Base-by-base conservation (phyloP, 2,888 invertebrate genomes). In the Ectropis crepuscularia region DNA sequence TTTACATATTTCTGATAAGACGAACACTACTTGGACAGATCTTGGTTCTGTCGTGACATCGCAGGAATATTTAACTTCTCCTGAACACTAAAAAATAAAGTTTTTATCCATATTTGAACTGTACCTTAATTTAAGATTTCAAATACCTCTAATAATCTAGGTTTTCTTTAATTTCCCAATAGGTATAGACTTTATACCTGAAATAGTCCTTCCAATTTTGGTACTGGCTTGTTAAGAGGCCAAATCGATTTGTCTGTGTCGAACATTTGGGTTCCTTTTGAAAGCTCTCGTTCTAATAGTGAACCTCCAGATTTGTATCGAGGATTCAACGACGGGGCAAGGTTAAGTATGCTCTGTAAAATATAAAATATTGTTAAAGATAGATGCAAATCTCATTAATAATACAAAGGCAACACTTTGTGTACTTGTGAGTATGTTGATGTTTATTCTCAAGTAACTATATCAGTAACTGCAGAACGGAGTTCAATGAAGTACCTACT, bases 151-250 rank as follows among this genome's bases (percentile, higher is more conserved):
- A n/a, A n/a, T n/a, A n/a, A n/a, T n/a, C n/a, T n/a, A n/a, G n/a
- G n/a, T n/a, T n/a, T n/a, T n/a, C n/a, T n/a, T n/a, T n/a, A 28
- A 28, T 28, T 28, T 28, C 16, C 16, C 16, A 28, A 28, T 28
- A n/a, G n/a, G n/a, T n/a, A 7, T 11, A 46, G 53, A 46, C 10
- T n/a, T 38, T 8, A 53, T 74, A 89, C 90, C 83, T 90, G 90
- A 2, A 81, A 86, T 5, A 95, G 83, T 0, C 95, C 95, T 80
- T 96, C 97, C 8, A 96, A 76, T 81, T 97, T 97, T 0, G 94
- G 93, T 7, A 97, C 89, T 0, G 97, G 95, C 78, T 97, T 91
- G 71, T 95, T 96, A 6, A 97, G 78, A 0, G 97, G 97, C 94
- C 95, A 97, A 37, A 95, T 79, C 0, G 93, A 87, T 70, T 94